These are phyloP conservation scores for Lycocorax pyrrhopterus DNA, from an alignment of 2,113 vertebrate species.

Conservation along the genomic window DNA sequence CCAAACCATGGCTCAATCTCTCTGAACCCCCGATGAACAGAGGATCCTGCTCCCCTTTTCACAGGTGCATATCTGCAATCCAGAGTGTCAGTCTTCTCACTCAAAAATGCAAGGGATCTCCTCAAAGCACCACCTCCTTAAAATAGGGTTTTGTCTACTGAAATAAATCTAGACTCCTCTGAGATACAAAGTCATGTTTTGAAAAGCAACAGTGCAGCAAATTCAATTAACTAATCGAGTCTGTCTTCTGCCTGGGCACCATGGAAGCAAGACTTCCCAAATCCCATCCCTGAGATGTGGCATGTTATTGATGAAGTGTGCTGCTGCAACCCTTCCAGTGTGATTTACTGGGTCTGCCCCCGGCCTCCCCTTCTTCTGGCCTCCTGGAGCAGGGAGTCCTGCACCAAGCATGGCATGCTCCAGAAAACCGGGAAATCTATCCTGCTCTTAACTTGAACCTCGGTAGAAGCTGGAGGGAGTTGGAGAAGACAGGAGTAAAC, in stretches of 20 bases:
- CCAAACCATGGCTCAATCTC: background rate
- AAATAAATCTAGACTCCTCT: background rate
- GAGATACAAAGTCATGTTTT: background rate
- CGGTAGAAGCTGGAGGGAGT: background rate
- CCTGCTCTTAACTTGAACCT: background rate
- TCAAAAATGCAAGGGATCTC: background rate
- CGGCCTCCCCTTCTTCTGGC: background rate
- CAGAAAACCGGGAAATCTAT: background rate
- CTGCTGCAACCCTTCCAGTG: background rate
- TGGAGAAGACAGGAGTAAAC: background rate
- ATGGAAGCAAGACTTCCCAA: background rate
- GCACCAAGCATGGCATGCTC: background rate
- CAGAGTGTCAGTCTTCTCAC: background rate
- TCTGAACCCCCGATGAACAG: background rate
- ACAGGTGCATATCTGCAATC: background rate
- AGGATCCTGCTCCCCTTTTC: background rate
- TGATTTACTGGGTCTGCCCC: background rate
- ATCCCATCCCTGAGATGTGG: background rate
- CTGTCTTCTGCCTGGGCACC: background rate
- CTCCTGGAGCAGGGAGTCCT: background rate
- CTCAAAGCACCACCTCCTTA: background rate
- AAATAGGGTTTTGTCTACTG: background rate
- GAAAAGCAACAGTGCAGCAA: slow-evolving; percentile 48
- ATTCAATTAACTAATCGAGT: slow-evolving; percentile 22
- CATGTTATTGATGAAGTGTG: background rate